A percentile compares a stretch with the other conserved stretches of the same genome.
Evolutionary conservation across 2,888 invertebrate genomes (phyloP).

Genomic region (Xanthia togata): DNA sequence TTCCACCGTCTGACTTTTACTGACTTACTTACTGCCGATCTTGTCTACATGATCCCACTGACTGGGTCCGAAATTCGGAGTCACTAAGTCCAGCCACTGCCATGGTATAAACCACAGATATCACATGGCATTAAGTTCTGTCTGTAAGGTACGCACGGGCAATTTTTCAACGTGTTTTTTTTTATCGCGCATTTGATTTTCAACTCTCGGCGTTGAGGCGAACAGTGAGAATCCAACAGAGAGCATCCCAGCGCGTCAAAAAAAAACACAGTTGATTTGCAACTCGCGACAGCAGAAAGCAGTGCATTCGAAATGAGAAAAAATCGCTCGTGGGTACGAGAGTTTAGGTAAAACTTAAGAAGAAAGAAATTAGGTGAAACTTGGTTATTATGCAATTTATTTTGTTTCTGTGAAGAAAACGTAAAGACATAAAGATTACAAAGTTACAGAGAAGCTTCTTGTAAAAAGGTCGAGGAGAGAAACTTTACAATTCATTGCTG

Average conservation of each 20-base stretch:
- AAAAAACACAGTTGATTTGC: too few relatives aligned
- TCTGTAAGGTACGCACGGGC: not conserved
- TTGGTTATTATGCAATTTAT: slow-evolving; percentile 31
- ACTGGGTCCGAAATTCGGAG: too few relatives aligned
- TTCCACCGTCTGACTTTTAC: too few relatives aligned
- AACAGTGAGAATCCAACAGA: too few relatives aligned
- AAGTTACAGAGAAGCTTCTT: slow-evolving; percentile 11
- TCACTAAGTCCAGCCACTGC: too few relatives aligned
- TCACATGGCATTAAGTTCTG: not conserved
- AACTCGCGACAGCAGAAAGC: too few relatives aligned
- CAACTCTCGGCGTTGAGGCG: too few relatives aligned
- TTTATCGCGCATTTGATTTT: not conserved
- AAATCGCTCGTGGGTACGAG: not conserved
- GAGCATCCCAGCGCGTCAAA: too few relatives aligned
- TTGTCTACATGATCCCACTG: too few relatives aligned
- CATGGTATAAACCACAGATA: too few relatives aligned
- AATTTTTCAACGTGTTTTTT: not conserved
- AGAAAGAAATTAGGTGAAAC: slow-evolving; percentile 20
- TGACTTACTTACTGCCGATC: too few relatives aligned
- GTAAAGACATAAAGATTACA: slow-evolving; percentile 21
- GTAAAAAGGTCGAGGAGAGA: slow-evolving; percentile 1
- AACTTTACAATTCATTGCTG: slow-evolving; percentile 11
- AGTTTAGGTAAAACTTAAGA: slow-evolving; percentile 1
- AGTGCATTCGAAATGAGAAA: not conserved
- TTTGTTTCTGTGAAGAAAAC: slow-evolving; percentile 35